Evolutionary conservation across 1,140 invertebrate genomes (phyloP).

Genomic region (Phthorimaea operculella): DNA sequence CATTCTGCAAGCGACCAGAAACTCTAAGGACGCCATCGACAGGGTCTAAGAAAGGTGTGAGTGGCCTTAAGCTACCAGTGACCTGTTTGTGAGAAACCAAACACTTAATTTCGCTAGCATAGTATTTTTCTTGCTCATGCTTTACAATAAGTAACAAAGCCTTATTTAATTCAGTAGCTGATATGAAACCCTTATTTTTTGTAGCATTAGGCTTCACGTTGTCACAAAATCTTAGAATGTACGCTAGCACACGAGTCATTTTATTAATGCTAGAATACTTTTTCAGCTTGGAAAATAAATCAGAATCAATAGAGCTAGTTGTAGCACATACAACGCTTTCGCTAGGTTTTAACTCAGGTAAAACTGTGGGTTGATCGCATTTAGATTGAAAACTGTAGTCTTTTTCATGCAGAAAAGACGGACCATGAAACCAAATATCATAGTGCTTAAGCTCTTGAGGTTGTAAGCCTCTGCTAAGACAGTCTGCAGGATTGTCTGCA

Average conservation of each 20-base stretch:
- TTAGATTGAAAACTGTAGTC: constrained; percentile 2
- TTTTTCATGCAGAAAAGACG: not conserved
- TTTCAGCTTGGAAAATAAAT: not conserved
- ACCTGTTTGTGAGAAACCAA: not conserved
- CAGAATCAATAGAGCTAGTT: not conserved
- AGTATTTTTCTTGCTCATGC: constrained; percentile 13
- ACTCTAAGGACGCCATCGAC: constrained; percentile 15
- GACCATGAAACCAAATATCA: constrained; percentile 12
- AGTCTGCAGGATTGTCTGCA: constrained; percentile 17
- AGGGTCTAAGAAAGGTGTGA: not conserved
- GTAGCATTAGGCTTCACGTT: not conserved
- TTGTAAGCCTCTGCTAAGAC: constrained; percentile 10
- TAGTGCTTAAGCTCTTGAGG: constrained; percentile 8
- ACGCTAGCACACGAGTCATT: constrained; percentile 11
- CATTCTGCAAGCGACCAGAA: constrained; percentile 19
- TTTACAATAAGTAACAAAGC: constrained; percentile 10
- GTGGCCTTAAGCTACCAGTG: not conserved
- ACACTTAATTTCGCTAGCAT: constrained; percentile 9
- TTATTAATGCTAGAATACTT: constrained; percentile 12
- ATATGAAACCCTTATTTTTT: not conserved
- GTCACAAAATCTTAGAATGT: constrained; percentile 4
- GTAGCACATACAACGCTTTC: not conserved
- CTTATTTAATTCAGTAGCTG: constrained; percentile 6
- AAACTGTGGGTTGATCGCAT: not conserved
- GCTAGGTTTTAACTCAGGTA: constrained; percentile 6